These are phyloP conservation scores for Andrena flavipes DNA, from an alignment of 2,888 invertebrate genomes.

Conservation along the genomic window DNA sequence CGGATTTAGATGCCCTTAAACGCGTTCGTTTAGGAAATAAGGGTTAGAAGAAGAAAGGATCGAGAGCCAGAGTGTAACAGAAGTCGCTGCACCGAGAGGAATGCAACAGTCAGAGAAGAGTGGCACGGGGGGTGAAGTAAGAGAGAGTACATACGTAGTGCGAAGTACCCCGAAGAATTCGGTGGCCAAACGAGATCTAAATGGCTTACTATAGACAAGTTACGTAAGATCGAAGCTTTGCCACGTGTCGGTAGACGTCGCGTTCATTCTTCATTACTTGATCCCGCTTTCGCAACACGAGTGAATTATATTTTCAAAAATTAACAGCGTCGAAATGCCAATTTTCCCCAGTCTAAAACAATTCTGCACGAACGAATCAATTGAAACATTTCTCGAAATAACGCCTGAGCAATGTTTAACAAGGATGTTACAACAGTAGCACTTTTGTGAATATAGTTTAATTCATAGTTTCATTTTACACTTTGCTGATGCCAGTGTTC, in stretches of 20 bases:
- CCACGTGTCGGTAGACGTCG: conserved; percentile 60
- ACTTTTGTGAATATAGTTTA: not conserved
- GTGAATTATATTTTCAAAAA: conserved; percentile 3
- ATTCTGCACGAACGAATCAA: not conserved
- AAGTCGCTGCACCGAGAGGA: conserved; percentile 61
- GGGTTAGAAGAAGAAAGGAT: conserved; percentile 13
- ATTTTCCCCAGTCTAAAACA: too few species aligned
- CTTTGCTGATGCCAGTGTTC: not conserved
- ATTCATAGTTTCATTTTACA: not conserved
- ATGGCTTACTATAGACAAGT: conserved; percentile 45
- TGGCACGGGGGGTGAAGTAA: conserved; percentile 2
- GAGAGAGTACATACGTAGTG: conserved; percentile 16
- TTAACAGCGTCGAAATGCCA: not conserved
- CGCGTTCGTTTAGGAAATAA: not conserved
- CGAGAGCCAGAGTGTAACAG: conserved; percentile 37
- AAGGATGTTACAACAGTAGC: not conserved
- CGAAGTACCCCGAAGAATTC: conserved; percentile 45
- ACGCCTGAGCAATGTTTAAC: too few species aligned
- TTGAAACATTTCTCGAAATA: too few species aligned
- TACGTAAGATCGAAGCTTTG: conserved; percentile 55
- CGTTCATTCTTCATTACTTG: conserved; percentile 25
- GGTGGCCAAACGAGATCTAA: conserved; percentile 28
- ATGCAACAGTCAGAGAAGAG: conserved; percentile 44
- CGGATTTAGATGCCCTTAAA: not conserved
- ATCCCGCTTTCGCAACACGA: conserved; percentile 18